Base-by-base conservation (phyloP, 2,113 vertebrate species). In the Mesembrinibis cayennensis region DNA sequence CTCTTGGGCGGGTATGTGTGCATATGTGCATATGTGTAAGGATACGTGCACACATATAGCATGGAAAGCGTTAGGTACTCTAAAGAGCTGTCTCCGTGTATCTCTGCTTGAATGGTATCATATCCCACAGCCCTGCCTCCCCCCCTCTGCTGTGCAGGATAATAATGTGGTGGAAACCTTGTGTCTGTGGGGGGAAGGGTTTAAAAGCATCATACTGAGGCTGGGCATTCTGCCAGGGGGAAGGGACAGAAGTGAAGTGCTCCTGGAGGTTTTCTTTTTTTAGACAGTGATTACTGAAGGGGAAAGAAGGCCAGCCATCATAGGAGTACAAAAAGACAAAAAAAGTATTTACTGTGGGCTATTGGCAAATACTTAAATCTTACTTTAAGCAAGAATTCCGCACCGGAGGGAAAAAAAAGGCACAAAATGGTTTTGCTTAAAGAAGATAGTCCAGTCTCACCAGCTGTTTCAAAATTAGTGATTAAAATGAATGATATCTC, bases 221-320 rank as follows among this genome's bases (percentile, higher is more conserved):
- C 97, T 92, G 96, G 97, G 97, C 97, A 36, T 79, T 50, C 95
- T 97, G 97, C 97, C 83, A 97, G 93, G 50, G 50, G 87, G 86
- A 92, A 93, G 82, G 80, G 97, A 97, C 95, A 98, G 95, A 97
- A 96, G 92, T 95, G 96, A 97, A 97, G 93, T 97, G 47, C 83
- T 92, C 95, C 89, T 96, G 84, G 96, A 97, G 92, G 58, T 96
- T 97, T 97, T 93, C 96, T 96, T 95, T 97, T 97, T 96, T 97
- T 97, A 97, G 96, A 93, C 70, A 92, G 82, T 89, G 90, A 93
- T 97, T 95, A 86, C 67, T 95, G 82, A 96, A 97, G 82, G 63
- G 63, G 77, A 97, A 97, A 97, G 94, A 94, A 96, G 85, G 89
- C 95, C 67, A 86, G 95, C 95, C 84, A 76, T 73, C 91, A 84